Base-by-base conservation (phyloP, 2,888 invertebrate genomes). In the Heteropelma amictum region DNA sequence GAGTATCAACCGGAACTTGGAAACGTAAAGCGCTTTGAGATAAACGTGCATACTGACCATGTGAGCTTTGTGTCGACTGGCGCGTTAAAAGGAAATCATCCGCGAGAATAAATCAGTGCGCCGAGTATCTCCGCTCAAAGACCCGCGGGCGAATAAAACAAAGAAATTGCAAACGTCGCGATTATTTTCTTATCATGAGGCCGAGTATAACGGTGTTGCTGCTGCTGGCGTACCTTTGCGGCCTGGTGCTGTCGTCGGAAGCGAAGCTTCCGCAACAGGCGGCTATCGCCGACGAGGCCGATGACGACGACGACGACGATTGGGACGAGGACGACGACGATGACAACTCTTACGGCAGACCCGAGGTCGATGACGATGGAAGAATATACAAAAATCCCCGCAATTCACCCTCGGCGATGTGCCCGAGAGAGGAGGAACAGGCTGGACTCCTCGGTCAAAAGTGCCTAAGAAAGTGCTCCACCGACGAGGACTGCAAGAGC, bases 401-500 rank as follows among this genome's bases (percentile, higher is more conserved):
- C 80, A 96, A 96, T 88, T 96, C 95, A 0, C 96, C 96, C 3
- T 96, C 96, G 6, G 94, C 94, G 0, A 92, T 94, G 83, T 97
- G 97, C 82, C 97, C 97, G 0, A 89, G 97, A 33, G 96, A 96
- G 85, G 96, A 96, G 84, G 95, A 95, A 81, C 95, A 96, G 87
- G 96, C 96, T 30, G 93, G 94, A 0, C 89, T 95, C 65, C 90
- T 96, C 88, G 95, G 94, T 1, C 96, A 97, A 85, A 95, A 95
- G 86, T 98, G 98, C 89, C 92, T 97, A 75, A 93, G 97, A 77
- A 97, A 97, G 88, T 99, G 98, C 87, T 96, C 95, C 0, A 95
- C 95, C 0, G 97, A 98, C 86, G 96, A 96, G 86, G 98, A 98
- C 89, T 99, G 99, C 90, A 97, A 97, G 90, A 98, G 98, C 87